Percentiles rank a stretch among this genome's conserved stretches.
Evolutionary conservation across 2,113 vertebrate genomes (phyloP).

Genomic region (Erythrocercus mccallii): DNA sequence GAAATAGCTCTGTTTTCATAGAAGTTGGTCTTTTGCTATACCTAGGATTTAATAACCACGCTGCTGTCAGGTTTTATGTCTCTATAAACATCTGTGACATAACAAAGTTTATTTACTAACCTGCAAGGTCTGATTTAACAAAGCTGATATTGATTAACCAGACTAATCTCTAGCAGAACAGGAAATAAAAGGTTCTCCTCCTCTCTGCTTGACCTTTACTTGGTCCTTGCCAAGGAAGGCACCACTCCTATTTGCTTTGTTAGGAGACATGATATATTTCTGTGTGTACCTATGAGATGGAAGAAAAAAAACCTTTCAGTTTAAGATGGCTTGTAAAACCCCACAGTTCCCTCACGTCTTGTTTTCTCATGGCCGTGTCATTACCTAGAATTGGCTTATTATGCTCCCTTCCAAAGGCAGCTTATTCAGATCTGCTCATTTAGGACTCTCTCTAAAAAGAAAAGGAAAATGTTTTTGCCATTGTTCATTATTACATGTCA

Average conservation of each 20-base stretch:
- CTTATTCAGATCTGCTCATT: neutral
- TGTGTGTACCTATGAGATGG: neutral
- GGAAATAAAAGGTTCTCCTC: neutral
- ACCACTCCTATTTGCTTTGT: neutral
- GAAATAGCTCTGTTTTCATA: neutral
- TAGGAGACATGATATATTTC: neutral
- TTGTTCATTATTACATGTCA: neutral
- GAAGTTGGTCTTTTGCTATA: neutral
- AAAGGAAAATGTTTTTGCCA: neutral
- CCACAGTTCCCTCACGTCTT: neutral
- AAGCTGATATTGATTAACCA: slow-evolving; percentile 12
- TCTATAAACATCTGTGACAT: neutral
- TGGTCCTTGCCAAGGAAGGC: neutral
- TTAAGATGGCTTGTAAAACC: neutral
- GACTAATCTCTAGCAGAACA: neutral
- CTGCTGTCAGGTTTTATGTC: neutral
- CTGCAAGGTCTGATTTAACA: neutral
- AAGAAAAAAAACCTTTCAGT: neutral
- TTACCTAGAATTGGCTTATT: neutral
- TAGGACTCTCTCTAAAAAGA: neutral
- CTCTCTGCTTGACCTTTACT: slow-evolving; percentile 16
- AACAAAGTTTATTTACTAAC: neutral
- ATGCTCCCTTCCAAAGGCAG: neutral
- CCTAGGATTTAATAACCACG: neutral
- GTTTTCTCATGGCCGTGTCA: neutral